Conservation (phyloP, 1,140 invertebrate genomes). For the Megalonaias nervosa region DNA sequence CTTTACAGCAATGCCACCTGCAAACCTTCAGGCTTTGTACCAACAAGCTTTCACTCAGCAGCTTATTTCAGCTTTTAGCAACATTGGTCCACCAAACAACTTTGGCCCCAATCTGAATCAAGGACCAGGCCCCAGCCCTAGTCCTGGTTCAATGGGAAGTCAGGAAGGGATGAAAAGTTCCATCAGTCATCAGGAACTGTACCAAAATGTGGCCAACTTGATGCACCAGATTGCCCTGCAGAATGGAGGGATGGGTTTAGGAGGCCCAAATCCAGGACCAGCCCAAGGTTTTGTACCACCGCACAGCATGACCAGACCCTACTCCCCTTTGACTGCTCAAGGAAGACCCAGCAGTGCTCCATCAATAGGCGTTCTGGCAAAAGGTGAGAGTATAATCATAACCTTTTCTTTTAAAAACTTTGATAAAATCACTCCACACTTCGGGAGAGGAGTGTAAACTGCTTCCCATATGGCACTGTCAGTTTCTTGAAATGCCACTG, state of each 20-base stretch:
- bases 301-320: conserved; percentile 37
- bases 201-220: conserved; percentile 46
- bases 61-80: conserved; percentile 21
- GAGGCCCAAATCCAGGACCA: conserved; percentile 35
- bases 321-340: conserved; percentile 50
- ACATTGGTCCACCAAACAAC: conserved; percentile 6
- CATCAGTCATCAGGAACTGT: conserved; percentile 25
- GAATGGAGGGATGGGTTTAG: too few species aligned
- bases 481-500: not conserved
- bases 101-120: conserved; percentile 7
- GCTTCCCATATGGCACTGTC: not conserved
- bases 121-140: conserved; percentile 1
- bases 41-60: conserved; percentile 42
- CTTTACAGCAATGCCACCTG: conserved; percentile 8
- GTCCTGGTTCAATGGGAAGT: conserved; percentile 1
- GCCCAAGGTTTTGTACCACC: conserved; percentile 24
- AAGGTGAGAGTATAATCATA: conserved; percentile 37
- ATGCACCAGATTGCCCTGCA: conserved; percentile 42
- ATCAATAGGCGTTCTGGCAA: conserved; percentile 47
- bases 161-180: conserved; percentile 4
- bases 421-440: not conserved
- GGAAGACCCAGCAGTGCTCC: conserved; percentile 60
- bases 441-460: not conserved
- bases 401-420: conserved; percentile 1
- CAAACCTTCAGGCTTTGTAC: conserved; percentile 37